Evolutionary conservation across 2,797 vertebrate genomes (phyloP).

Genomic region (Poeciliopsis paucimaculata): DNA sequence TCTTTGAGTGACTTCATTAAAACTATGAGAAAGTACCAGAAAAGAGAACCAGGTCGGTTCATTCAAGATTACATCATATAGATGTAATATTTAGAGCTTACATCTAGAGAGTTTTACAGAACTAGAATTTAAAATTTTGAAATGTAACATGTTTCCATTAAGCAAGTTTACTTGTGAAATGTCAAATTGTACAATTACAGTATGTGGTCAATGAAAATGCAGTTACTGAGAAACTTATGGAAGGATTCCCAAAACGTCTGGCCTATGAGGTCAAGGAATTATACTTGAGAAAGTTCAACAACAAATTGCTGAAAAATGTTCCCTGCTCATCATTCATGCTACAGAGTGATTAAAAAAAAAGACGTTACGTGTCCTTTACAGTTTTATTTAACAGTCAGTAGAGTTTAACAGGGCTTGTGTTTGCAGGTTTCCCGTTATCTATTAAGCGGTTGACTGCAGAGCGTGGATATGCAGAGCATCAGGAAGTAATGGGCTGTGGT

Average conservation of each 20-base stretch:
- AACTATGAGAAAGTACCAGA: too few species aligned
- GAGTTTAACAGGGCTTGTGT: constrained; percentile 15
- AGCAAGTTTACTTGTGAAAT: too few species aligned
- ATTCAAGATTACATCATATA: too few species aligned
- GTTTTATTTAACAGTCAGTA: neutral
- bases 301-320: neutral
- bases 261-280: too few species aligned
- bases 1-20: too few species aligned
- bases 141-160: too few species aligned
- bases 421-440: constrained; percentile 58
- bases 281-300: neutral
- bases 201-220: too few species aligned
- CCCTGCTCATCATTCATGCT: neutral
- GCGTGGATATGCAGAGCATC: constrained; percentile 63
- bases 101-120: too few species aligned
- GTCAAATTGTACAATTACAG: too few species aligned
- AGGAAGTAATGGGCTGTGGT: constrained; percentile 53
- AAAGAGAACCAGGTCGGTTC: too few species aligned
- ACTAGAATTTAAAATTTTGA: too few species aligned
- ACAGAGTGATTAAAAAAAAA: neutral
- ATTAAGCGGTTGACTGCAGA: constrained; percentile 68
- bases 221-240: neutral
- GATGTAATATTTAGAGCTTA: too few species aligned
- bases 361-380: neutral
- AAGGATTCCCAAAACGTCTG: neutral